phyloP scores from a whole-genome alignment of 1,140 invertebrate species.

The Drosophila auraria region DNA sequence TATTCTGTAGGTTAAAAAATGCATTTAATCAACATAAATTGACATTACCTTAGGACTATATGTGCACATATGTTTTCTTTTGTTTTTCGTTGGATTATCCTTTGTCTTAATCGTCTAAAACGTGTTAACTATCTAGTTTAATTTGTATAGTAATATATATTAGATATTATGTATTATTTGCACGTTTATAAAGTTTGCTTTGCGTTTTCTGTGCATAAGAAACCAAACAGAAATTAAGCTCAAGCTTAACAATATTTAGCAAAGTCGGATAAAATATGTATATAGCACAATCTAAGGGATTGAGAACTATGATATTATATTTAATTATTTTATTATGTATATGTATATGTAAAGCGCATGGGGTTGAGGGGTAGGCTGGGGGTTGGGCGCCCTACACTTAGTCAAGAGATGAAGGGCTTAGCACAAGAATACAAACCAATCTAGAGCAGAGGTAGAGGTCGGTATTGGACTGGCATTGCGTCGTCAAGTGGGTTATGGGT shows the following conservation, averaged over 20 bases:
- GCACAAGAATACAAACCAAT: conserved; percentile 23
- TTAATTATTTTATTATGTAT: too few relatives aligned
- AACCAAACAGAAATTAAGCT: conserved; percentile 30
- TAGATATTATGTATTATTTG: conserved; percentile 20
- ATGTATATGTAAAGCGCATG: conserved; percentile 7
- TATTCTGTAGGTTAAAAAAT: conserved; percentile 50
- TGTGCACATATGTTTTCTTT: conserved; percentile 48
- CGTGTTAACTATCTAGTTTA: conserved; percentile 26
- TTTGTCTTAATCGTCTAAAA: conserved; percentile 14
- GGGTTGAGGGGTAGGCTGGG: background rate
- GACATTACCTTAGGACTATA: conserved; percentile 58
- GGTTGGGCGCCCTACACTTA: conserved; percentile 5
- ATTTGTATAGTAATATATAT: background rate
- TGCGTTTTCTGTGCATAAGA: conserved; percentile 27
- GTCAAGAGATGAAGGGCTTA: conserved; percentile 16
- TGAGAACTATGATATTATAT: conserved; percentile 43
- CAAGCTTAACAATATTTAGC: conserved; percentile 77
- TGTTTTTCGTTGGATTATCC: conserved; percentile 4
- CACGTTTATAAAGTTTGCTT: conserved; percentile 28
- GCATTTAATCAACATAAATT: conserved; percentile 56
- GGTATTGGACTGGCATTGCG: background rate
- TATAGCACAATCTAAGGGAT: conserved; percentile 63
- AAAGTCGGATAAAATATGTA: conserved; percentile 59
- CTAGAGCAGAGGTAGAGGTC: conserved; percentile 17
- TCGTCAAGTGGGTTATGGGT: conserved; percentile 19